Percentiles rank a stretch among this genome's conserved stretches.
phyloP scores from a whole-genome alignment of 1,140 invertebrate genomes.

The Macrocentrus cingulum region DNA sequence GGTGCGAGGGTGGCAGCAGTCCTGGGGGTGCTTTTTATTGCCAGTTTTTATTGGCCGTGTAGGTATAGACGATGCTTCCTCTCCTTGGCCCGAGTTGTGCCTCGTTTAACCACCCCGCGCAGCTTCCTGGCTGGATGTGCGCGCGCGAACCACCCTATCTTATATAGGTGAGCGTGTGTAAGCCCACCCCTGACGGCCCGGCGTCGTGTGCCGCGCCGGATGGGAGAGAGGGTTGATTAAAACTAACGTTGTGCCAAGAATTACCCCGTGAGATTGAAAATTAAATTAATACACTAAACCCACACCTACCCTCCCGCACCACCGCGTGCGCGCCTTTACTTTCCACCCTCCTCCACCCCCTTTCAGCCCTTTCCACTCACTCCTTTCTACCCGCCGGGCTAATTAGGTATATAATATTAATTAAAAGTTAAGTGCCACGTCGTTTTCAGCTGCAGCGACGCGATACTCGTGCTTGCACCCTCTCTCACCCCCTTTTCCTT shows the following conservation, averaged over 20 bases:
- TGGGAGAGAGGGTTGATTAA: constrained; percentile 54
- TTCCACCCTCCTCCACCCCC: constrained; percentile 1
- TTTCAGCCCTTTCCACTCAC: too few relatives aligned
- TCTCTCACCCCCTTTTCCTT: constrained; percentile 14
- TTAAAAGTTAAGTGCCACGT: constrained; percentile 56
- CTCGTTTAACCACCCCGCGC: constrained; percentile 14
- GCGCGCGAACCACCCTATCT: constrained; percentile 15
- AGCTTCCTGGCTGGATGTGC: too few relatives aligned
- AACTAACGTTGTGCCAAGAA: constrained; percentile 59
- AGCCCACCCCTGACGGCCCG: too few relatives aligned
- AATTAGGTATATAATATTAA: constrained; percentile 60
- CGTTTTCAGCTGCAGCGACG: constrained; percentile 35
- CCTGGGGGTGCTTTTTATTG: constrained; percentile 58
- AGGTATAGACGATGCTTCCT: constrained; percentile 37
- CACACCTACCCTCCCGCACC: constrained; percentile 31
- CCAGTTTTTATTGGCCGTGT: constrained; percentile 59
- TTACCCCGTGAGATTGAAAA: constrained; percentile 61
- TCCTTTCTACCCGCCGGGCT: constrained; percentile 42
- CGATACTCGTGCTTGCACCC: constrained; percentile 21
- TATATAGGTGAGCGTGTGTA: too few relatives aligned
- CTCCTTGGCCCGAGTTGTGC: constrained; percentile 24
- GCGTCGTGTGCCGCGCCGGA: constrained; percentile 33
- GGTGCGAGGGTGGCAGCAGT: constrained; percentile 39
- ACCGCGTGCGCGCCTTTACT: neutral
- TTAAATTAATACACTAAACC: constrained; percentile 62